Percentiles rank a stretch among this genome's conserved stretches.
phyloP scores from a whole-genome alignment of 1,140 invertebrate species.

The Drosophila eugracilis region DNA sequence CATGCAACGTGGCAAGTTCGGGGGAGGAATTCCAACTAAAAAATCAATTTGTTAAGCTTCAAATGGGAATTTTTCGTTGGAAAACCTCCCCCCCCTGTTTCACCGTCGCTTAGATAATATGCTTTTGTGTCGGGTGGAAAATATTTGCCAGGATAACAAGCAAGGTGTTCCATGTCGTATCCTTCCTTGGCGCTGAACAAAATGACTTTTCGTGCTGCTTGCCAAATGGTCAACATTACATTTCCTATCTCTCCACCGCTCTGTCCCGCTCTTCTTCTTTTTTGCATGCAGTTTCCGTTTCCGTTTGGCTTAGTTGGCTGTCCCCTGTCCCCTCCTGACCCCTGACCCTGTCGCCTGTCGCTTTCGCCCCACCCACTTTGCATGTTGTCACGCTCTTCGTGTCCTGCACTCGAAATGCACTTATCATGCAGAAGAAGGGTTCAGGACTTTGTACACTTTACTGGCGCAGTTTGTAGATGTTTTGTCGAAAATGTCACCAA shows the following conservation, averaged over 20 bases:
- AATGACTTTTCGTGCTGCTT: slow-evolving; percentile 76
- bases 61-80: slow-evolving; percentile 41
- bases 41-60: slow-evolving; percentile 76
- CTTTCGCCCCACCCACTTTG: slow-evolving; percentile 44
- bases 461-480: slow-evolving; percentile 70
- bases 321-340: neutral
- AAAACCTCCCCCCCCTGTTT: neutral
- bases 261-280: slow-evolving; percentile 7
- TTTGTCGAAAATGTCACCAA: slow-evolving; percentile 82
- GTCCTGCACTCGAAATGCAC: slow-evolving; percentile 77
- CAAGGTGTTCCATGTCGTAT: slow-evolving; percentile 41
- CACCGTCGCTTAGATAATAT: slow-evolving; percentile 38
- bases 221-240: slow-evolving; percentile 80
- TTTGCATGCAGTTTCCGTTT: slow-evolving; percentile 74
- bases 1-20: slow-evolving; percentile 46
- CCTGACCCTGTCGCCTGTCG: slow-evolving; percentile 7
- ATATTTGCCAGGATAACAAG: slow-evolving; percentile 71
- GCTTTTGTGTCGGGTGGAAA: slow-evolving; percentile 48
- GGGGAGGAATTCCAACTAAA: slow-evolving; percentile 31
- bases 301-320: slow-evolving; percentile 65
- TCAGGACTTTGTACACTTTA: slow-evolving; percentile 38
- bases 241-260: slow-evolving; percentile 31
- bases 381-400: slow-evolving; percentile 75
- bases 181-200: slow-evolving; percentile 28
- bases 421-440: slow-evolving; percentile 54